These are phyloP conservation scores for Coelopa pilipes DNA, from an alignment of 2,888 invertebrate genomes.

Conservation along the genomic window DNA sequence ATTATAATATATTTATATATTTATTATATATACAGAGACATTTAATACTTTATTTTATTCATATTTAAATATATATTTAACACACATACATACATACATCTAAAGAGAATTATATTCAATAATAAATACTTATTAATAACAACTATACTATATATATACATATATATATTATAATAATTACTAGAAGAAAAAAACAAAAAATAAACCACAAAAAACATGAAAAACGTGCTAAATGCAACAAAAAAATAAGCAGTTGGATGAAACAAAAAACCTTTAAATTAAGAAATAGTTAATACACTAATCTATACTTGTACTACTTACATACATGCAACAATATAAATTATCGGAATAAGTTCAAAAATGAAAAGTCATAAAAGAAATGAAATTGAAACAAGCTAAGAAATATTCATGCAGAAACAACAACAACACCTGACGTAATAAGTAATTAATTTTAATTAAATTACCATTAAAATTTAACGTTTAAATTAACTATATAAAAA, in stretches of 20 bases:
- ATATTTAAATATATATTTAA: conserved; percentile 37
- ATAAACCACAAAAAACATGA: conserved; percentile 44
- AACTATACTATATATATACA: conserved; percentile 47
- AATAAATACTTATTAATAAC: conserved; percentile 46
- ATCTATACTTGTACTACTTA: conserved; percentile 29
- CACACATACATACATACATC: conserved; percentile 30
- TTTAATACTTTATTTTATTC: conserved; percentile 20
- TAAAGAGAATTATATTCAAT: conserved; percentile 48
- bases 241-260: conserved; percentile 39
- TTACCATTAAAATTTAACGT: conserved; percentile 43
- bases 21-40: conserved; percentile 29
- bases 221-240: conserved; percentile 43
- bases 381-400: conserved; percentile 28
- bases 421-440: conserved; percentile 54
- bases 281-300: conserved; percentile 50
- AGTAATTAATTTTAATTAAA: conserved; percentile 42
- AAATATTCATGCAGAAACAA: conserved; percentile 37
- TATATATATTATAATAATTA: conserved; percentile 40
- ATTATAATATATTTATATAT: conserved; percentile 34
- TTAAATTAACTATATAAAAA: conserved; percentile 45
- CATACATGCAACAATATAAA: conserved; percentile 29
- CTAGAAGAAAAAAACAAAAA: conserved; percentile 43
- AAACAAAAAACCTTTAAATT: conserved; percentile 50
- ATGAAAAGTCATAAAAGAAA: conserved; percentile 28
- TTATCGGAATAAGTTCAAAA: conserved; percentile 52